Conservation (phyloP, 2,797 vertebrate genomes). For the Sebastes diploproa region DNA sequence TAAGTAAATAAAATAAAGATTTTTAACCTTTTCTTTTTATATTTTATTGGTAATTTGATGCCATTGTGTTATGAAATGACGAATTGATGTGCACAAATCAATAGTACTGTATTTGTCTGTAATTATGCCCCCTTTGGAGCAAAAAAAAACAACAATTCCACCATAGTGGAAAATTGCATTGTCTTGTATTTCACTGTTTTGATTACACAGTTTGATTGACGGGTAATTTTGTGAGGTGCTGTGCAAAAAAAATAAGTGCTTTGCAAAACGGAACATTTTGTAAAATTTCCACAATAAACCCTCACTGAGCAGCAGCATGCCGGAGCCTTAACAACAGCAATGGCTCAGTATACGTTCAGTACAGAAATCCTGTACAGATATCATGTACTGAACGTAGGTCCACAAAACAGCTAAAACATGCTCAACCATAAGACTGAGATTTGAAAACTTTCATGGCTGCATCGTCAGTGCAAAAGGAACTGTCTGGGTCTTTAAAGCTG, state of each 20-base stretch:
- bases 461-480: not conserved
- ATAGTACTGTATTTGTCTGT: slow-evolving; percentile 2
- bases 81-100: slow-evolving; percentile 15
- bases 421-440: not conserved
- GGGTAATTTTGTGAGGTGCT: not conserved
- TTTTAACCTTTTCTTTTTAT: not conserved
- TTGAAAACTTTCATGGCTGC: not conserved
- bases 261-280: not conserved
- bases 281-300: not conserved
- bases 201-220: not conserved
- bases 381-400: not conserved
- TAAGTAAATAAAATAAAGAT: not conserved
- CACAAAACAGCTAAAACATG: not conserved
- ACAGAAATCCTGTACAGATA: not conserved
- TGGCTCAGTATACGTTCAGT: too few relatives aligned
- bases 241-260: not conserved
- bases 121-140: not conserved
- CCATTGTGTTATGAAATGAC: slow-evolving; percentile 7
- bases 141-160: not conserved
- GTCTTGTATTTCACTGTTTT: not conserved
- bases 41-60: not conserved
- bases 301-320: not conserved
- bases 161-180: not conserved
- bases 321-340: not conserved
- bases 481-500: not conserved